phyloP scores from a whole-genome alignment of 2,888 invertebrate genomes.

The Drosophila meridiana region DNA sequence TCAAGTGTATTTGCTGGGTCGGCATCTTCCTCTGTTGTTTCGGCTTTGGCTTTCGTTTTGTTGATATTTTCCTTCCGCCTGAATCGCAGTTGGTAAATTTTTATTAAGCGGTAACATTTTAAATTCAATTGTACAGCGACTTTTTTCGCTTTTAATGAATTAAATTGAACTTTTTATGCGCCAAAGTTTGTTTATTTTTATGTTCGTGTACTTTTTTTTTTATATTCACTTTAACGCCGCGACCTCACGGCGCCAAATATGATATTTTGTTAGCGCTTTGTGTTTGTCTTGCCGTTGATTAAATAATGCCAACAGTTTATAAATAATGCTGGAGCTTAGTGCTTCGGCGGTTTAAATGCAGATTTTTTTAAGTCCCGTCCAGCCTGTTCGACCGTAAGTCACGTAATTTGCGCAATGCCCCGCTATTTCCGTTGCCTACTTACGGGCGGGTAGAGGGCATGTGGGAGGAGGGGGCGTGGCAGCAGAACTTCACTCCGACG shows the following conservation, averaged over 20 bases:
- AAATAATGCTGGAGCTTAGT: slow-evolving; percentile 72
- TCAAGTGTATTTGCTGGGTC: slow-evolving; percentile 18
- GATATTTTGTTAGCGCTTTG: slow-evolving; percentile 38
- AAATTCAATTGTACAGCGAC: slow-evolving; percentile 74
- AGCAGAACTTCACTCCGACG: slow-evolving; percentile 40
- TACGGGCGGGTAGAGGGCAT: slow-evolving; percentile 1
- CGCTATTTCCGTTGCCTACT: slow-evolving; percentile 71
- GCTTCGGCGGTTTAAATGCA: slow-evolving; percentile 66
- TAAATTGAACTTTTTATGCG: slow-evolving; percentile 79
- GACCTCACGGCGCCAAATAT: slow-evolving; percentile 72
- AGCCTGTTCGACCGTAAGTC: slow-evolving; percentile 47
- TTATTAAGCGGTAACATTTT: slow-evolving; percentile 76
- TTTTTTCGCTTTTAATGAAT: slow-evolving; percentile 76
- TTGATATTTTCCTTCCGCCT: slow-evolving; percentile 18
- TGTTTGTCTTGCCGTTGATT: slow-evolving; percentile 52
- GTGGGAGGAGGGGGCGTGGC: slow-evolving; percentile 2
- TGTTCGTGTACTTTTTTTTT: slow-evolving; percentile 18
- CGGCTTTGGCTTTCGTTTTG: slow-evolving; percentile 6
- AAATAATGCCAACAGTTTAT: slow-evolving; percentile 71
- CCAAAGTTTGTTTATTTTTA: slow-evolving; percentile 61
- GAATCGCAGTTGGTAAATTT: slow-evolving; percentile 54
- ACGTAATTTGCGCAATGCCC: slow-evolving; percentile 75
- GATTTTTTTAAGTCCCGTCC: slow-evolving; percentile 40
- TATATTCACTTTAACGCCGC: slow-evolving; percentile 54
- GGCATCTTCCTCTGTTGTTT: background rate